Percentiles rank a stretch among this genome's conserved stretches.
These are phyloP conservation scores for Girardia tigrina DNA, from an alignment of 2,888 invertebrate genomes.

Conservation along the genomic window DNA sequence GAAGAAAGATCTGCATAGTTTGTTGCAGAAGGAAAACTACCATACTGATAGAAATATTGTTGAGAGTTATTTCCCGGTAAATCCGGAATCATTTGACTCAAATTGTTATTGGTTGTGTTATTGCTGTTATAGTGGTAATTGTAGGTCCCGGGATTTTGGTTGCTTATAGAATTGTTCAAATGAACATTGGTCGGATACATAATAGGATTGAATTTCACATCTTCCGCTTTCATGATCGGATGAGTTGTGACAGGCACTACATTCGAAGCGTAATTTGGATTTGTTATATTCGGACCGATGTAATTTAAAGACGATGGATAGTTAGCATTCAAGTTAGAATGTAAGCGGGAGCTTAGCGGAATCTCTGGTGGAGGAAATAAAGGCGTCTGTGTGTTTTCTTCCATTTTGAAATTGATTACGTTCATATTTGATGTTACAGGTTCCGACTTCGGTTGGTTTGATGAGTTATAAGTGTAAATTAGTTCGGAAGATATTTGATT, in stretches of 20 bases:
- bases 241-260: background rate
- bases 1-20: background rate
- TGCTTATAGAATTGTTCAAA: background rate
- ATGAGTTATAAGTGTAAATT: background rate
- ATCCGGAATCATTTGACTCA: background rate
- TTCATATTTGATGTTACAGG: background rate
- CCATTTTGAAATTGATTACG: background rate
- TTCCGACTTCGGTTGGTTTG: background rate
- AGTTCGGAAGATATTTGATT: background rate
- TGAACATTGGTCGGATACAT: background rate
- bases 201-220: background rate
- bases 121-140: background rate
- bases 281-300: background rate
- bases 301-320: background rate
- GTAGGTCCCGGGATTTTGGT: background rate
- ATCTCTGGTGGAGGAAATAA: conserved; percentile 6
- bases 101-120: too few species aligned
- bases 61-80: background rate
- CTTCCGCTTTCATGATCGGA: background rate
- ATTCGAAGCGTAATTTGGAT: background rate
- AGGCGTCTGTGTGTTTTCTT: background rate
- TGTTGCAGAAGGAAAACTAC: background rate
- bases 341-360: background rate
- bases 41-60: background rate
- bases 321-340: background rate